Evolutionary conservation across 1,140 invertebrate species (phyloP).

Genomic region (Cheumatopsyche charites): DNA sequence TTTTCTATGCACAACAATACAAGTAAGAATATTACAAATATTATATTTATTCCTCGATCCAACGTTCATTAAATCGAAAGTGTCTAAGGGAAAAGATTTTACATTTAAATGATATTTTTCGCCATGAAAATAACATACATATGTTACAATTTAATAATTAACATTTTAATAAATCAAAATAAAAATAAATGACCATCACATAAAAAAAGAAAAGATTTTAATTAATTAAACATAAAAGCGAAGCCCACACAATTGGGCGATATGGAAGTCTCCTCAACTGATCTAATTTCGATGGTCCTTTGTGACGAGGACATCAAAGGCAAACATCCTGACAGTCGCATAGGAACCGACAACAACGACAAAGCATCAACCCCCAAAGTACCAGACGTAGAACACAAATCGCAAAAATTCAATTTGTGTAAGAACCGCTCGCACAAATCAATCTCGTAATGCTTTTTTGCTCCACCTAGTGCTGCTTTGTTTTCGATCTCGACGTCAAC

Average conservation of each 20-base stretch:
- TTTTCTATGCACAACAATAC: no score
- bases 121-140: neutral
- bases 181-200: no score
- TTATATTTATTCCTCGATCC: no score
- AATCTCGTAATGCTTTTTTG: no score
- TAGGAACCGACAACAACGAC: neutral
- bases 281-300: slow-evolving; percentile 31
- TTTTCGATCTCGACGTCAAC: no score
- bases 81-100: no score
- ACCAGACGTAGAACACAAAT: neutral
- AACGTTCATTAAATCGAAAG: no score
- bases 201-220: no score
- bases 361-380: slow-evolving; percentile 1
- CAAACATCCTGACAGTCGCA: neutral
- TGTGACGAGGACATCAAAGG: slow-evolving; percentile 26
- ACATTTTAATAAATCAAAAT: no score
- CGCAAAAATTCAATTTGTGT: neutral
- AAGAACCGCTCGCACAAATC: neutral
- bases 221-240: slow-evolving; percentile 23
- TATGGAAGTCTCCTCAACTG: slow-evolving; percentile 17
- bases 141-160: no score
- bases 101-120: neutral
- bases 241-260: neutral
- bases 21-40: no score
- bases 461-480: no score